Percentiles rank a stretch among this genome's conserved stretches.
Evolutionary conservation across 2,797 vertebrate species (phyloP).

Genomic region (Lagorchestes hirsutus): DNA sequence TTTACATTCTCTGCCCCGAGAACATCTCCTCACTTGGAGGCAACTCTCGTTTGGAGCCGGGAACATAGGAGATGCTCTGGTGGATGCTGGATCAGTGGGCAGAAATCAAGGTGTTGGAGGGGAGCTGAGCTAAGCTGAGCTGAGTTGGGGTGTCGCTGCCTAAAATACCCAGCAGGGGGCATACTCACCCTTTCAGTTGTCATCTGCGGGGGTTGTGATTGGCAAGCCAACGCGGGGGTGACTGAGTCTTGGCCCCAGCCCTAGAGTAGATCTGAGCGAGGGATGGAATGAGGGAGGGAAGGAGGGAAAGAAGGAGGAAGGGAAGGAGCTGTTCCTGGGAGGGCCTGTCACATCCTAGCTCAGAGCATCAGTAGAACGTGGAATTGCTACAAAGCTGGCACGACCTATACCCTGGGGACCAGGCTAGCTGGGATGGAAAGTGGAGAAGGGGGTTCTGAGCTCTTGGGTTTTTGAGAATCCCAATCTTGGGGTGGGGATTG

Average conservation of each 20-base stretch:
- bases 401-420: background rate
- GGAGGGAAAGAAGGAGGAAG: background rate
- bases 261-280: background rate
- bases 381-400: background rate
- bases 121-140: background rate
- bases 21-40: background rate
- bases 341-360: background rate
- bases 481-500: background rate
- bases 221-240: background rate
- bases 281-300: background rate
- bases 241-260: background rate
- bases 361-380: background rate
- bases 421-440: background rate
- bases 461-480: background rate
- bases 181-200: constrained; percentile 65
- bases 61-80: background rate
- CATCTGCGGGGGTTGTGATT: constrained; percentile 1
- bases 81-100: background rate
- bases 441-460: background rate
- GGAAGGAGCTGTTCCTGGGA: background rate
- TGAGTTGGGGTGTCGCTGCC: background rate
- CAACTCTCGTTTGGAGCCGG: background rate
- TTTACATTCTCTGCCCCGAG: background rate
- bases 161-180: constrained; percentile 75
- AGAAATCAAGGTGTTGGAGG: background rate